These are phyloP conservation scores for Petrosia ficiformis DNA, from an alignment of 37 sponge, comb jelly and placozoan genomes.

Conservation along the genomic window DNA sequence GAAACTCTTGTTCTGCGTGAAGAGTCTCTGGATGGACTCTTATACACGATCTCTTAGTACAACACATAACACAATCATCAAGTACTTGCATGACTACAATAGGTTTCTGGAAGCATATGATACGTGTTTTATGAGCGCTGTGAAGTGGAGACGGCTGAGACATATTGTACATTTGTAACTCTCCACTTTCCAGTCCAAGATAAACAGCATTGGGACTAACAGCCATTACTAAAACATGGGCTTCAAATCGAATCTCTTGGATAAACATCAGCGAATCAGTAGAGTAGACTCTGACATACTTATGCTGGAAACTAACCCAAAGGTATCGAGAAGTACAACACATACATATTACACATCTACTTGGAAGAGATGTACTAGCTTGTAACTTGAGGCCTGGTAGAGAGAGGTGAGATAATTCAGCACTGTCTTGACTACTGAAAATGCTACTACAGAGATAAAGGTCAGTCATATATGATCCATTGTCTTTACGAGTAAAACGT, in stretches of 20 bases:
- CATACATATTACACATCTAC: constrained; percentile 53
- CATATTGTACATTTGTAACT: constrained; percentile 31
- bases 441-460: constrained; percentile 47
- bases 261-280: constrained; percentile 11
- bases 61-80: constrained; percentile 46
- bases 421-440: constrained; percentile 9
- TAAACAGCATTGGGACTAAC: constrained; percentile 46
- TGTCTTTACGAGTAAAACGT: constrained; percentile 11
- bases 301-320: constrained; percentile 57
- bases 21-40: constrained; percentile 45
- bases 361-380: constrained; percentile 5
- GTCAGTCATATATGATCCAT: constrained; percentile 21
- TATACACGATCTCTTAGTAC: constrained; percentile 23
- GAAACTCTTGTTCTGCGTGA: constrained; percentile 14
- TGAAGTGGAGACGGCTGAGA: constrained; percentile 4
- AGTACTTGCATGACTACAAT: constrained; percentile 33
- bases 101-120: constrained; percentile 22
- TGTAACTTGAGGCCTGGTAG: constrained; percentile 34
- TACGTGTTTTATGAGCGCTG: constrained; percentile 20
- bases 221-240: constrained; percentile 32
- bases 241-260: constrained; percentile 24
- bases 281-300: constrained; percentile 43
- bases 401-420: constrained; percentile 24
- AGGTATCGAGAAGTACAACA: constrained; percentile 35
- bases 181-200: constrained; percentile 51